These are phyloP conservation scores for Aurelia aurita DNA, from an alignment of 30 jellyfish, hydroid and myxozoan species.

Conservation along the genomic window DNA sequence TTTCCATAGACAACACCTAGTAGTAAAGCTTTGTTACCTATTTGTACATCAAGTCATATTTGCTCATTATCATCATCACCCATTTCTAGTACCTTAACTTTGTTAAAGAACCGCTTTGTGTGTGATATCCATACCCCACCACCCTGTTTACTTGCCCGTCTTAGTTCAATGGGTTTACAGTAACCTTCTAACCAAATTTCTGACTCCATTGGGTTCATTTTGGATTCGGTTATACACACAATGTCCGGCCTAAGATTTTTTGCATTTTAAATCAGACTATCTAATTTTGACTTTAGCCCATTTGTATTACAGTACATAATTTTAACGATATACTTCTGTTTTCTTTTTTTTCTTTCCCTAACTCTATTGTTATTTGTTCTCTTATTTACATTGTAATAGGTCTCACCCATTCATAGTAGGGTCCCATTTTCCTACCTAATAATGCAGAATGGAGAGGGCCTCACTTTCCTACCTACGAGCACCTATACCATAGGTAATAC, in stretches of 20 bases:
- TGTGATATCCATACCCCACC: background rate
- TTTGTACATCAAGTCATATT: background rate
- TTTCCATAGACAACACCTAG: background rate
- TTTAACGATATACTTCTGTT: background rate
- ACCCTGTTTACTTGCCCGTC: background rate
- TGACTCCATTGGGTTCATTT: background rate
- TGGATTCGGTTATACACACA: background rate
- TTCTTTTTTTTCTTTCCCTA: background rate
- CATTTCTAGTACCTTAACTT: background rate
- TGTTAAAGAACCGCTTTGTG: background rate
- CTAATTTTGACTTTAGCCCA: background rate
- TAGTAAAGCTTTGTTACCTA: background rate
- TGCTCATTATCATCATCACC: constrained; percentile 9
- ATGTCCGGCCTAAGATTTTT: constrained; percentile 3
- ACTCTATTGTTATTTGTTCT: background rate
- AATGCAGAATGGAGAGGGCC: no score
- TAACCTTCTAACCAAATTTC: constrained; percentile 2
- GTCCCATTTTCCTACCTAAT: no score
- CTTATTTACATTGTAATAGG: background rate
- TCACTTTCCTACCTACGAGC: no score
- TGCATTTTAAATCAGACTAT: background rate
- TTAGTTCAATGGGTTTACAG: background rate
- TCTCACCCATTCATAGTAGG: background rate
- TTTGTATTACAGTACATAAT: background rate
- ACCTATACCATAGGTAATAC: no score